Evolutionary conservation across 2,888 invertebrate species (phyloP).

Genomic region (Drosophila meridiana): DNA sequence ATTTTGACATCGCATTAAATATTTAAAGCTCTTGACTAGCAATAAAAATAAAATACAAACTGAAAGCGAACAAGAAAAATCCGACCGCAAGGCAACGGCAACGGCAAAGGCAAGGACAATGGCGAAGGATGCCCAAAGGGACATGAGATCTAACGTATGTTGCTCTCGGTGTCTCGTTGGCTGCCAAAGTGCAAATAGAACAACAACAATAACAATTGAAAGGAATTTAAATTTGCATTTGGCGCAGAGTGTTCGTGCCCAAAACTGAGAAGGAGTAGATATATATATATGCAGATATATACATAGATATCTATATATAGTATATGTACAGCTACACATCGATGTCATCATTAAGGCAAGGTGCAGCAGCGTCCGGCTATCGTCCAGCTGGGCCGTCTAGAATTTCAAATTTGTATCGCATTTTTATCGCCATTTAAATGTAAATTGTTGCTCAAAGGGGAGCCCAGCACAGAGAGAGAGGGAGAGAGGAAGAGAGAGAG

Average conservation of each 20-base stretch:
- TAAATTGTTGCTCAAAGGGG: conserved; percentile 70
- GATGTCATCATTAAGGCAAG: conserved; percentile 68
- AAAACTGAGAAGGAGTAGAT: neutral
- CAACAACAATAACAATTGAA: conserved; percentile 82
- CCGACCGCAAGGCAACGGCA: conserved; percentile 58
- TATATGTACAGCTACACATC: conserved; percentile 21
- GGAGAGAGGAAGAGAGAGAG: neutral
- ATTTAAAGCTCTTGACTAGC: conserved; percentile 64
- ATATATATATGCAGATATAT: neutral
- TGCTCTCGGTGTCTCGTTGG: conserved; percentile 43
- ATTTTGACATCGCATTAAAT: conserved; percentile 47
- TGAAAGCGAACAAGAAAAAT: conserved; percentile 1
- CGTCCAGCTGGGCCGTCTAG: conserved; percentile 49
- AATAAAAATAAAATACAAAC: conserved; percentile 53
- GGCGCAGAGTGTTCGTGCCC: conserved; percentile 13
- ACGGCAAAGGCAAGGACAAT: conserved; percentile 58
- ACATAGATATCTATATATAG: neutral
- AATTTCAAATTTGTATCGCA: conserved; percentile 80
- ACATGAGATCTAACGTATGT: conserved; percentile 72
- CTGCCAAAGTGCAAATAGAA: conserved; percentile 79
- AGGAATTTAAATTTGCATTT: conserved; percentile 83
- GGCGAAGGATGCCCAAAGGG: conserved; percentile 52
- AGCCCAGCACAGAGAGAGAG: conserved; percentile 7
- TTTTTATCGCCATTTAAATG: conserved; percentile 79
- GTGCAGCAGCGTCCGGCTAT: conserved; percentile 34